Evolutionary conservation across 2,113 vertebrate species (phyloP).

Genomic region (Gambusia holbrooki): DNA sequence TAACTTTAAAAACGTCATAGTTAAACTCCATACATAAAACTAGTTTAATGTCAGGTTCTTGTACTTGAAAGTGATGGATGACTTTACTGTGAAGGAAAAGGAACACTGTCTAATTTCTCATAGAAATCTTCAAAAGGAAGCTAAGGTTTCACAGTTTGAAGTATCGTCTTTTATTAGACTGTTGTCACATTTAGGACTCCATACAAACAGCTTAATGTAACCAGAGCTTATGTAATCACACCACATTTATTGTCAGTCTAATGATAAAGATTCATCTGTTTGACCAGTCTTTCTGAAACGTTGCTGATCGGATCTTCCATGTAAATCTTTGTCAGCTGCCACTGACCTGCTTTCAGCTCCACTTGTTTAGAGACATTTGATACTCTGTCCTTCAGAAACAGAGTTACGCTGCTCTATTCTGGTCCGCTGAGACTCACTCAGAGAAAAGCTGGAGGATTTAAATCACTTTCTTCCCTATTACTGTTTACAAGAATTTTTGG

Average conservation of each 20-base stretch:
- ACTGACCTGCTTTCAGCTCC: conserved; percentile 19
- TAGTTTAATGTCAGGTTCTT: neutral
- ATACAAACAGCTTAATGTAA: no score
- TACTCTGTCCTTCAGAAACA: conserved; percentile 36
- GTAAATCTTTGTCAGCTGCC: neutral
- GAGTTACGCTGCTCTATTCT: conserved; percentile 46
- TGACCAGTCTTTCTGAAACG: neutral
- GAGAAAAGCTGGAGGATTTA: conserved; percentile 13
- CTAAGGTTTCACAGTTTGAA: no score
- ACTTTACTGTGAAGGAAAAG: neutral
- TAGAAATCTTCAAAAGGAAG: neutral
- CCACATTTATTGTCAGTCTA: neutral
- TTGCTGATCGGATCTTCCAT: neutral
- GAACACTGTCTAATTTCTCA: neutral
- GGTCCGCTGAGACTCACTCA: conserved; percentile 17
- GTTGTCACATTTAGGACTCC: neutral
- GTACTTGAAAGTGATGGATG: no score
- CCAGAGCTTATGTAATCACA: no score
- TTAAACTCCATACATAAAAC: no score
- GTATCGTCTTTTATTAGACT: neutral
- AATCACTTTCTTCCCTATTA: neutral
- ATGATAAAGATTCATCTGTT: neutral
- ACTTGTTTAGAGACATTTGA: conserved; percentile 56
- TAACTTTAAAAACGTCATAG: no score
- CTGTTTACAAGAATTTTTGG: no score